phyloP scores from a whole-genome alignment of 2,113 vertebrate genomes.

The Scomber scombrus region DNA sequence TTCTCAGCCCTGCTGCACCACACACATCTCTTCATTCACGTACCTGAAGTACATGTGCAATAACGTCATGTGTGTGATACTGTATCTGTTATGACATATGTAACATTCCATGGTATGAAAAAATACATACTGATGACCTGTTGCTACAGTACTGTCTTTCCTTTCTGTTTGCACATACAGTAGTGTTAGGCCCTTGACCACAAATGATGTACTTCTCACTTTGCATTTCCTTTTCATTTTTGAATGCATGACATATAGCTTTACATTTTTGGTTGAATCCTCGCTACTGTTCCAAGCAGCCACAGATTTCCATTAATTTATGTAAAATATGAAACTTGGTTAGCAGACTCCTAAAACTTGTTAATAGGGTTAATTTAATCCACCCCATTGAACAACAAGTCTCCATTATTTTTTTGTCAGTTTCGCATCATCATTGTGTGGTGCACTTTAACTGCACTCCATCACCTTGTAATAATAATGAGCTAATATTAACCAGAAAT shows the following conservation, averaged over 20 bases:
- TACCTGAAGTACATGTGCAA: background rate
- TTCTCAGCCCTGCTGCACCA: conserved; percentile 3
- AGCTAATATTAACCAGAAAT: no score
- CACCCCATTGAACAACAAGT: no score
- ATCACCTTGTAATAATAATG: no score
- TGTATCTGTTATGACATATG: background rate
- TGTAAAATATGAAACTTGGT: no score
- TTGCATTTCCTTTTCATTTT: no score
- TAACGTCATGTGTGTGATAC: conserved; percentile 7
- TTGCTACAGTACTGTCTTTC: background rate
- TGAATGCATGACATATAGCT: background rate
- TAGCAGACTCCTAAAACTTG: no score
- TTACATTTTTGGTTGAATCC: no score
- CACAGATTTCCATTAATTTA: background rate
- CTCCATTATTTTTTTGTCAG: no score
- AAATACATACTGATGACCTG: background rate
- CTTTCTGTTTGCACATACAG: no score
- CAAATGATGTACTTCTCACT: no score
- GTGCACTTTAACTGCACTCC: background rate
- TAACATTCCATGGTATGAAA: background rate
- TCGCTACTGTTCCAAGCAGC: background rate
- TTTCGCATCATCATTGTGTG: background rate
- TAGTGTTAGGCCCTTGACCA: no score
- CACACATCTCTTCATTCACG: conserved; percentile 1
- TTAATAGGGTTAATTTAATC: no score